These are phyloP conservation scores for Perodicticus potto DNA, from an alignment of 2,797 vertebrate genomes.

Conservation along the genomic window DNA sequence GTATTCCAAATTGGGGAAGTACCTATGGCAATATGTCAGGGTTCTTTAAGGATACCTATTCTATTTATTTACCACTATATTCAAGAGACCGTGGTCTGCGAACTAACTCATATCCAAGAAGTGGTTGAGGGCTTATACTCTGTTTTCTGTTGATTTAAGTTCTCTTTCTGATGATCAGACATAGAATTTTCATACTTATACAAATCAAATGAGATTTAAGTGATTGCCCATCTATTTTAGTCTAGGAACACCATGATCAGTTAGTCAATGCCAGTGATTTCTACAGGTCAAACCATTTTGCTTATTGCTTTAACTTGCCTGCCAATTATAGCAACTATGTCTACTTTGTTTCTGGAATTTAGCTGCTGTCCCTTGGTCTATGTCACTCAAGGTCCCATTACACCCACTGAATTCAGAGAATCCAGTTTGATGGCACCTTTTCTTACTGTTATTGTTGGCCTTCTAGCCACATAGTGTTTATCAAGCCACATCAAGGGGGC, in stretches of 20 bases:
- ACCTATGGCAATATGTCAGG: background rate
- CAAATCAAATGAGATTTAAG: background rate
- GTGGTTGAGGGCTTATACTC: background rate
- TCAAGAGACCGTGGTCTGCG: background rate
- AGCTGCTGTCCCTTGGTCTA: background rate
- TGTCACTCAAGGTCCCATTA: background rate
- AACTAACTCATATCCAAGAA: conserved; percentile 46
- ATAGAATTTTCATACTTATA: background rate
- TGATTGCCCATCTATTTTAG: conserved; percentile 27
- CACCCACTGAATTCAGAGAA: background rate
- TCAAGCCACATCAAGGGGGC: background rate
- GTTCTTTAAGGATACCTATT: background rate
- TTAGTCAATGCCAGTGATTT: background rate
- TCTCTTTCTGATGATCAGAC: background rate
- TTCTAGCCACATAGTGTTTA: background rate
- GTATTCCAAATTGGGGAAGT: background rate
- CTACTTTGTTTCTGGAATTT: background rate
- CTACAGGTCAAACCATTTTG: conserved; percentile 29
- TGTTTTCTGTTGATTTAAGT: conserved; percentile 39
- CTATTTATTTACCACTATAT: conserved; percentile 42
- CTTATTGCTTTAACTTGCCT: background rate
- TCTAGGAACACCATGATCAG: background rate
- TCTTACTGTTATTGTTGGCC: background rate
- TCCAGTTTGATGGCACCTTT: background rate
- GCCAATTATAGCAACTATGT: background rate